Base-by-base conservation (phyloP, 2,888 invertebrate genomes). In the Schrankia costaestrigalis region DNA sequence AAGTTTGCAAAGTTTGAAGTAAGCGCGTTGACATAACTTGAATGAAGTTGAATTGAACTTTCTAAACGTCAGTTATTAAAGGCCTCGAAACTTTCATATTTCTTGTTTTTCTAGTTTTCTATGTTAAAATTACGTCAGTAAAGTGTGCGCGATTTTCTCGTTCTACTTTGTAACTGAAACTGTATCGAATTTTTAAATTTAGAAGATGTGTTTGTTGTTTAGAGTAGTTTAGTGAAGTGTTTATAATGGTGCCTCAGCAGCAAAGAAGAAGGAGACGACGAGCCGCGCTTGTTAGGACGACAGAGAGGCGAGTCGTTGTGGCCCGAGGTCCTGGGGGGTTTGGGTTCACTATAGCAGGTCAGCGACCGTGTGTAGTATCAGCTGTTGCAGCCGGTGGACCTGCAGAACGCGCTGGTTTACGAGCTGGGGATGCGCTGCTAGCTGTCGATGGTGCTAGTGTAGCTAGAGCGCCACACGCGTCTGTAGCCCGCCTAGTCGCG, bases 291-390 rank as follows among this genome's bases (percentile, higher is more conserved):
- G 70, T 72, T 10, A 70, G 83, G 47, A 78, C 77, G 38, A 93
- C 94, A 19, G 92, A 95, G 45, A 91, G 95, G 47, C 93, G 94
- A 17, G 94, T 97, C 33, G 95, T 97, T 63, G 93, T 98, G 23
- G 90, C 92, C 5, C 90, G 97, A 46, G 97, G 97, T 2, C 90
- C 92, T 41, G 95, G 94, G 62, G 98, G 98, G 5, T 98, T 97
- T 73, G 98, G 98, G n/a, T 98, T 98, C 72, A 98, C 98, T 11
- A 97, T 98, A 67, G 97, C 97, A 1, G 98, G 98, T 2, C 97
- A 98, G 75, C 94, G 97, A 68, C 98, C 98, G 0, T 98, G 98
- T 73, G 95, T 97, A 46, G 90, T 98, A 37, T 97, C 97, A 31
- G 97, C 96, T 62, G 97, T 98, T 58, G 97, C 97, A 1, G 89